Evolutionary conservation across 2,888 invertebrate genomes (phyloP), one percentile per base, ranked within the genome.

Genomic region (Uropetala carovei): DNA sequence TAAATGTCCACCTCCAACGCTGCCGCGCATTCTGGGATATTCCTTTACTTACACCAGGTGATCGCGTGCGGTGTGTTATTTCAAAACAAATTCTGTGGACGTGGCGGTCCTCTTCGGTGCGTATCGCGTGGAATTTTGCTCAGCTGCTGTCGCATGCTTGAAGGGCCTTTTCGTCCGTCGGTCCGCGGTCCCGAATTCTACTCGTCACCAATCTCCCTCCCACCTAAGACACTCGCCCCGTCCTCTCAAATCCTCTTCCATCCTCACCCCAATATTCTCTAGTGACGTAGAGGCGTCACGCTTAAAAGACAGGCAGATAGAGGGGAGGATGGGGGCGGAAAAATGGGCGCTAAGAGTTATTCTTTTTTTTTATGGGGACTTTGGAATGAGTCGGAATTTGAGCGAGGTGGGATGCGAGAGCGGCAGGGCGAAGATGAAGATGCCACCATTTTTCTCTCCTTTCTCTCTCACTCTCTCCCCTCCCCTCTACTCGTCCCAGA

Each of bases 51-150:
- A 58, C 57, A 13, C 85, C 85, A 22, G 58, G 56, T 58, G 85
- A 85, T 85, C 85, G 85, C 85, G 85, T 85, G 85, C 57, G 85
- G 57, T 22, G 56, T 85, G 85, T 85, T 85, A 58, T 85, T 57
- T 85, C 85, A 85, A 85, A 85, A 85, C 85, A 57, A 85, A 85
- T 85, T 85, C 57, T 57, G 18, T 58, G 58, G 75, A 75, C 75
- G 75, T 75, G 75, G 18, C n/a, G n/a, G 85, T 13, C 14, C 56
- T 57, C 58, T 22, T 18, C 18, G 56, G 57, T 14, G 10, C 14
- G 56, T 83, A 43, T 57, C 83, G 56, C 57, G 13, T 22, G 57
- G 22, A 56, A n/a, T 85, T 84, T 85, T n/a, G 57, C 58, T 57
- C 58, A 22, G 18, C 85, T 85, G 75, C 75, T 5, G 57, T 0